Conservation (phyloP, 64 coral and sea anemone species). For the Exaiptasia diaphana region DNA sequence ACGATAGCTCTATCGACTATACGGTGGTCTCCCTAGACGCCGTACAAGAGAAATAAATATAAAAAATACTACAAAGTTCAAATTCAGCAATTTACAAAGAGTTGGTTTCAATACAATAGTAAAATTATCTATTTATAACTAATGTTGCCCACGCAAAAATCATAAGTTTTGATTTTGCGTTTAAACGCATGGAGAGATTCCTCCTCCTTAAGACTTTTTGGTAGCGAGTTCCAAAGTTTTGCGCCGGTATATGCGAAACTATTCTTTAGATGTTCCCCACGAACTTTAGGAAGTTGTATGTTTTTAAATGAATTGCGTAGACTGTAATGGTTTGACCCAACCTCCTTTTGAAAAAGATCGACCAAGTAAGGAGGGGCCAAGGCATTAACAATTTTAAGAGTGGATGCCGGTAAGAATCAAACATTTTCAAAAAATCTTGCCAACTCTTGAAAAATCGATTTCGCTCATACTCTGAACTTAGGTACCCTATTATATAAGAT, state of each 20-base stretch:
- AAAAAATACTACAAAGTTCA: neutral
- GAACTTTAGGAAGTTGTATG: conserved; percentile 16
- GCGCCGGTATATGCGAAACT: conserved; percentile 25
- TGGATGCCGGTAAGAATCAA: too few relatives aligned
- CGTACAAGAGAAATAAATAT: neutral
- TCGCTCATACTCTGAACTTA: too few relatives aligned
- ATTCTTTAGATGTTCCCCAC: conserved; percentile 12
- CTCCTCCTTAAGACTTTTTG: neutral
- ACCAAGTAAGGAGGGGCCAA: conserved; percentile 17
- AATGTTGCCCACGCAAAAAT: neutral
- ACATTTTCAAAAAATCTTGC: too few relatives aligned
- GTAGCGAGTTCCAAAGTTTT: conserved; percentile 31
- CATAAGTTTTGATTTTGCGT: neutral
- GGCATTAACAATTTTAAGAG: conserved; percentile 5
- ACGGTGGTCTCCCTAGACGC: neutral
- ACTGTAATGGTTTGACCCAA: neutral
- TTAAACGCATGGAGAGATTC: conserved; percentile 19
- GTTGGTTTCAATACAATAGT: neutral
- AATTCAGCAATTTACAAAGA: neutral
- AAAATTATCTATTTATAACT: neutral
- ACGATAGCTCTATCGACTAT: neutral
- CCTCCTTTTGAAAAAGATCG: conserved; percentile 10
- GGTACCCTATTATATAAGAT: too few relatives aligned
- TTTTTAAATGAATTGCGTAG: neutral
- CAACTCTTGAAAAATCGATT: too few relatives aligned